Conservation (phyloP, 2,797 vertebrate species). For the Lutjanus campechanus region DNA sequence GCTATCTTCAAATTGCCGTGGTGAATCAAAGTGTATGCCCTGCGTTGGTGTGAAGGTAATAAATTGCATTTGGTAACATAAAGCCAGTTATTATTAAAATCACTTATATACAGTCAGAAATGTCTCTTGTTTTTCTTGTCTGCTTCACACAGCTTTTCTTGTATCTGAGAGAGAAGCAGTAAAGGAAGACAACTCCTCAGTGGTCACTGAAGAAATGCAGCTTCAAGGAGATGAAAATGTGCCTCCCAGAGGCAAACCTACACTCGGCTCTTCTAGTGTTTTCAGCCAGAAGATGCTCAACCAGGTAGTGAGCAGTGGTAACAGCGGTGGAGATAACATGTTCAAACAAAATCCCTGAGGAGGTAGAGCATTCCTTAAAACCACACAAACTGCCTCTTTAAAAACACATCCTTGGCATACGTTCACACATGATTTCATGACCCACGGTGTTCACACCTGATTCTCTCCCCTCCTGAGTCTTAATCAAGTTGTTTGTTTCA, state of each 20-base stretch:
- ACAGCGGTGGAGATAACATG: slow-evolving; percentile 43
- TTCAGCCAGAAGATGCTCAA: slow-evolving; percentile 54
- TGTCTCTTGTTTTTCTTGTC: neutral
- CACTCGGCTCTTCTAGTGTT: slow-evolving; percentile 33
- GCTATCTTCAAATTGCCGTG: neutral
- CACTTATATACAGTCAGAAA: neutral
- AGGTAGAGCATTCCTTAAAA: slow-evolving; percentile 24
- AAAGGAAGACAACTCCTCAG: slow-evolving; percentile 33
- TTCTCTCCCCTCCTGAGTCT: slow-evolving; percentile 71
- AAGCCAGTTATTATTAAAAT: slow-evolving; percentile 15
- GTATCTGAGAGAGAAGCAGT: slow-evolving; percentile 3
- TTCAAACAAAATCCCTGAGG: slow-evolving; percentile 46
- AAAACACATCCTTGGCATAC: slow-evolving; percentile 55
- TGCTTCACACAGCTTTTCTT: neutral
- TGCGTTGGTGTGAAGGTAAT: neutral
- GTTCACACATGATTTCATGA: slow-evolving; percentile 76
- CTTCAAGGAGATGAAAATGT: slow-evolving; percentile 47
- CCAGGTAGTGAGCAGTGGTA: slow-evolving; percentile 41
- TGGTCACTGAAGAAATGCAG: slow-evolving; percentile 47
- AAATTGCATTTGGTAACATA: neutral
- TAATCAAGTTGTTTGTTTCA: slow-evolving; percentile 76
- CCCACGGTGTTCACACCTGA: slow-evolving; percentile 74
- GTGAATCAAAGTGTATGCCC: neutral
- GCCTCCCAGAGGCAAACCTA: slow-evolving; percentile 54
- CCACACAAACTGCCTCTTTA: slow-evolving; percentile 37